Percentiles rank a stretch among this genome's conserved stretches.
phyloP scores from a whole-genome alignment of 1,140 invertebrate genomes.

The Euborellia annulipes region DNA sequence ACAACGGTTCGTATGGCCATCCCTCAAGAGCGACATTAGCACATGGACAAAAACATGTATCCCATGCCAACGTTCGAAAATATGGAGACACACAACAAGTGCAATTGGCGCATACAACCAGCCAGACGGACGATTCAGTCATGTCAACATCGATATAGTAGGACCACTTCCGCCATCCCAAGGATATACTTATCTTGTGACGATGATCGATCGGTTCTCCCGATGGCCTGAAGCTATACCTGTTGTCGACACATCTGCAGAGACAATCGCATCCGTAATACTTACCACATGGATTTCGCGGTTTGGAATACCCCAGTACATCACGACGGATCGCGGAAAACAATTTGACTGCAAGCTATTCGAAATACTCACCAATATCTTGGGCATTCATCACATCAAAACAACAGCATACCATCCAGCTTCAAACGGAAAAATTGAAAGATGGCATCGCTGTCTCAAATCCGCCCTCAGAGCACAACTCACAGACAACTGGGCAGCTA shows the following conservation, averaged over 20 bases:
- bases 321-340: conserved; percentile 17
- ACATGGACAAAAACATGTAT: conserved; percentile 11
- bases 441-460: conserved; percentile 27
- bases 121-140: conserved; percentile 19
- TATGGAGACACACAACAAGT: conserved; percentile 12
- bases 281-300: conserved; percentile 11
- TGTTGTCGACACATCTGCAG: conserved; percentile 24
- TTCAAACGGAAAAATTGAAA: conserved; percentile 23
- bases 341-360: conserved; percentile 19
- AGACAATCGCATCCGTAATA: conserved; percentile 12
- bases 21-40: conserved; percentile 10
- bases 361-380: not conserved
- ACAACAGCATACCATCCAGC: conserved; percentile 15
- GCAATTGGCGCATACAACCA: too few species aligned
- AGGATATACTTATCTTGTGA: conserved; percentile 25
- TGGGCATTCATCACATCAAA: conserved; percentile 20
- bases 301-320: not conserved
- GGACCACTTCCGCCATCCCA: conserved; percentile 23
- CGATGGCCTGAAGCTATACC: conserved; percentile 31
- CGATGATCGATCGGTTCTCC: conserved; percentile 28
- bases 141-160: conserved; percentile 33
- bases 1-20: conserved; percentile 8
- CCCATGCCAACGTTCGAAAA: conserved; percentile 17
- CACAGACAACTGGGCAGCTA: too few species aligned
- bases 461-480: conserved; percentile 16